These are phyloP conservation scores for Drosophila quinaria DNA, from an alignment of 2,888 invertebrate species.

Conservation along the genomic window DNA sequence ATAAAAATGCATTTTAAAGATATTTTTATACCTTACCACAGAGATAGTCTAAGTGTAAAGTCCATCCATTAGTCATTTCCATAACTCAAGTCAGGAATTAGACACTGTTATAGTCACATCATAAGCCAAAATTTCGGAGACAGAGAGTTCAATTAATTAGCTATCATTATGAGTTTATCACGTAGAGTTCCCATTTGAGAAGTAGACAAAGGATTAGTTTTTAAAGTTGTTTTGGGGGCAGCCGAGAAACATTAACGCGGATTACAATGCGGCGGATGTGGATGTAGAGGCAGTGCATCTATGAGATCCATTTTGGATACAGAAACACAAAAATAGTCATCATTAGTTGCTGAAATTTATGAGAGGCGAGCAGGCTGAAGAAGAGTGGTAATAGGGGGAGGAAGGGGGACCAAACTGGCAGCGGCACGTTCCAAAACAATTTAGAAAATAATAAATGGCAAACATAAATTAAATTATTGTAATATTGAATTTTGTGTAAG, in stretches of 20 bases:
- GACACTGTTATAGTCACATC: constrained; percentile 18
- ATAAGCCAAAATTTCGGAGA: constrained; percentile 22
- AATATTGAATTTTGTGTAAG: constrained; percentile 75
- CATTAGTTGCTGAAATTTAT: constrained; percentile 72
- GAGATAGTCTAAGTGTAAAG: not conserved
- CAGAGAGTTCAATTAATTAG: constrained; percentile 46
- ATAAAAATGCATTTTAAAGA: not conserved
- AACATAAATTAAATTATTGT: constrained; percentile 84
- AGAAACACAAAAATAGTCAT: constrained; percentile 57
- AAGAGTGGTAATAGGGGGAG: constrained; percentile 2
- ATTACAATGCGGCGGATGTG: constrained; percentile 56
- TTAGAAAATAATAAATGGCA: constrained; percentile 84
- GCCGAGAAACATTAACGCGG: constrained; percentile 59
- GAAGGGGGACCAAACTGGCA: constrained; percentile 19
- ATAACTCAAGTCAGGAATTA: constrained; percentile 27
- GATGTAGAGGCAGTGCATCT: constrained; percentile 27
- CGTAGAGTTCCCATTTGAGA: constrained; percentile 23
- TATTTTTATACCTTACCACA: not conserved
- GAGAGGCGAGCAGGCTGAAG: constrained; percentile 28
- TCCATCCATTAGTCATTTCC: constrained; percentile 40
- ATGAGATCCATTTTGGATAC: constrained; percentile 21
- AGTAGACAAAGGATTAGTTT: constrained; percentile 64
- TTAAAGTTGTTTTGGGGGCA: constrained; percentile 27
- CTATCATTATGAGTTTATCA: constrained; percentile 39
- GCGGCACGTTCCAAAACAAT: constrained; percentile 84